Percentiles rank a stretch among this genome's conserved stretches.
Evolutionary conservation across 2,797 vertebrate genomes (phyloP).

Genomic region (Cottoperca gobio): DNA sequence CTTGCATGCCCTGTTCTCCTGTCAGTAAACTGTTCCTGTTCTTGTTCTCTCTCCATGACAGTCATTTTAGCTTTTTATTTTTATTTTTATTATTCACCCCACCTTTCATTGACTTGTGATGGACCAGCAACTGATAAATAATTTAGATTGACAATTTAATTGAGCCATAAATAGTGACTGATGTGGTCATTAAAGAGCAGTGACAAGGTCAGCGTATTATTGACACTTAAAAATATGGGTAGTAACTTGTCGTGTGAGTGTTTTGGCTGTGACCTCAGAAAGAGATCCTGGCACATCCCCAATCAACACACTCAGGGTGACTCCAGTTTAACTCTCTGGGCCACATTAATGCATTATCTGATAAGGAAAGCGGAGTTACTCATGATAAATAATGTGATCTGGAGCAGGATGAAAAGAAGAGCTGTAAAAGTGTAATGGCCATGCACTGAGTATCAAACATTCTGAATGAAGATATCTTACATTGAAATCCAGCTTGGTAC

Average conservation of each 20-base stretch:
- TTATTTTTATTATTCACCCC: neutral
- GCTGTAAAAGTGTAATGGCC: constrained; percentile 14
- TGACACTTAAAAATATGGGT: constrained; percentile 59
- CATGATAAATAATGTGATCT: constrained; percentile 27
- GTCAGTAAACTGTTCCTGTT: neutral
- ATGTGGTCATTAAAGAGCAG: constrained; percentile 51
- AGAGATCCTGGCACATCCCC: constrained; percentile 35
- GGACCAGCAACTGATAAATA: constrained; percentile 54
- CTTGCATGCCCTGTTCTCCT: neutral
- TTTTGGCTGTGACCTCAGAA: constrained; percentile 56
- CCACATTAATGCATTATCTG: constrained; percentile 31
- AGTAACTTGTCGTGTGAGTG: constrained; percentile 55
- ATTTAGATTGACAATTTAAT: constrained; percentile 64
- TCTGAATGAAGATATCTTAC: neutral
- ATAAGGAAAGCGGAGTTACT: constrained; percentile 18
- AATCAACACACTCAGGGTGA: constrained; percentile 28
- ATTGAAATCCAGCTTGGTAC: neutral
- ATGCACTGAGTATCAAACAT: neutral
- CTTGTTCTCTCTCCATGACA: neutral
- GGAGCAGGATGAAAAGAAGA: constrained; percentile 2
- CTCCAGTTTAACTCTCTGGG: constrained; percentile 16
- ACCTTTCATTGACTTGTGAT: constrained; percentile 16
- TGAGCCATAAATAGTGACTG: constrained; percentile 66
- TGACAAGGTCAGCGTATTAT: constrained; percentile 68
- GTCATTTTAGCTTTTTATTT: neutral